phyloP scores from a whole-genome alignment of 2,113 vertebrate genomes.

The Beaufortia kweichowensis region DNA sequence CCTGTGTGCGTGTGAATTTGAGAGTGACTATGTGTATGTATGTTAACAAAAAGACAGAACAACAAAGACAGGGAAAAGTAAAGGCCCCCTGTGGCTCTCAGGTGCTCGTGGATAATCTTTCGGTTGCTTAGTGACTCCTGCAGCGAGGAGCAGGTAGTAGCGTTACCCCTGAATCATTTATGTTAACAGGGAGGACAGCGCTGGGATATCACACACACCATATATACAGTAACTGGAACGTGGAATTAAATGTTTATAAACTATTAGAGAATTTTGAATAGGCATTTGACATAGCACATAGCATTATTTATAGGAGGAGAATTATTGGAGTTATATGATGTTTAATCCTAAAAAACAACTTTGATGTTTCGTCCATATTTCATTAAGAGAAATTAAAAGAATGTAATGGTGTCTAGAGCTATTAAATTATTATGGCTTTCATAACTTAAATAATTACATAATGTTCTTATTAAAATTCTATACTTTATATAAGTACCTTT shows the following conservation, averaged over 20 bases:
- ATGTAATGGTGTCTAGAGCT: too few species aligned
- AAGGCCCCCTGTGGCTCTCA: conserved; percentile 68
- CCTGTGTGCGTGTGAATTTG: conserved; percentile 30
- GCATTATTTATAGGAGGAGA: background rate
- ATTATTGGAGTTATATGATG: too few species aligned
- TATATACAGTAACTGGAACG: background rate
- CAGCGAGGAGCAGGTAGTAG: conserved; percentile 75
- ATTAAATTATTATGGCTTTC: too few species aligned
- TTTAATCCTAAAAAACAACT: too few species aligned
- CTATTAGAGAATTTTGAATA: background rate
- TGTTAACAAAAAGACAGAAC: background rate
- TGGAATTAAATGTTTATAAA: background rate
- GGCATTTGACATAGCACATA: background rate
- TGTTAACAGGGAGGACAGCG: conserved; percentile 67
- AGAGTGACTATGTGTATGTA: conserved; percentile 13
- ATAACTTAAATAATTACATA: too few species aligned
- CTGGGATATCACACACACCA: conserved; percentile 27
- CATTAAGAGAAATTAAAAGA: too few species aligned
- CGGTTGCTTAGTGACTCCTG: conserved; percentile 84
- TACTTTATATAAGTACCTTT: too few species aligned
- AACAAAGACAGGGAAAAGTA: conserved; percentile 29
- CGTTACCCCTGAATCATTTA: conserved; percentile 88
- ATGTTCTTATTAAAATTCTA: too few species aligned
- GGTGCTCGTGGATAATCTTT: conserved; percentile 80
- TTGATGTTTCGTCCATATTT: too few species aligned